A percentile compares a stretch with the other conserved stretches of the same genome.
phyloP scores from a whole-genome alignment of 2,797 vertebrate species.

The Crypturellus tataupa region DNA sequence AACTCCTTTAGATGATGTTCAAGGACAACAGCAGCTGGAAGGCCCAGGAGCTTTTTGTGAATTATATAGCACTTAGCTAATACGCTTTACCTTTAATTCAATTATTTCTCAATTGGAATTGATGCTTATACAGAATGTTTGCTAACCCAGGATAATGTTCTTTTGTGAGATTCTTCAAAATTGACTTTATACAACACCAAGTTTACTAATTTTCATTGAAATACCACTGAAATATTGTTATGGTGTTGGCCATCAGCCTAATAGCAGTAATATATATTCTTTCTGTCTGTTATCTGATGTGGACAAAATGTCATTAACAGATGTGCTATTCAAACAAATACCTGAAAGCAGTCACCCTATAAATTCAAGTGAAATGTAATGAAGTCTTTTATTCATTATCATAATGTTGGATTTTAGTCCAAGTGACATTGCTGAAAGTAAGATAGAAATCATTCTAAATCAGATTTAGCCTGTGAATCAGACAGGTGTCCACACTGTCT shows the following conservation, averaged over 20 bases:
- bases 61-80: slow-evolving; percentile 16
- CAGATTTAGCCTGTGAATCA: background rate
- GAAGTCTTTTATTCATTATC: background rate
- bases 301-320: background rate
- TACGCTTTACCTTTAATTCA: background rate
- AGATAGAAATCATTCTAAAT: background rate
- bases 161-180: slow-evolving; percentile 19
- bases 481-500: background rate
- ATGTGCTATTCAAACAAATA: background rate
- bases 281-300: background rate
- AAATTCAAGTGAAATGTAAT: background rate
- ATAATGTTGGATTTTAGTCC: background rate
- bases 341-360: background rate
- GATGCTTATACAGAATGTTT: slow-evolving; percentile 13
- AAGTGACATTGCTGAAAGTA: background rate
- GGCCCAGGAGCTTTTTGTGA: background rate
- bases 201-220: slow-evolving; percentile 34
- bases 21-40: background rate
- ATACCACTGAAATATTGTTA: background rate
- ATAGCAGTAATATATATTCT: background rate
- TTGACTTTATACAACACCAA: background rate
- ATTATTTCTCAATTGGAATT: slow-evolving; percentile 9
- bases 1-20: background rate
- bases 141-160: background rate
- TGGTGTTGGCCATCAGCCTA: background rate